A percentile compares a stretch with the other conserved stretches of the same genome.
These are phyloP conservation scores for Parauchenoglanis punctatus DNA, from an alignment of 2,797 vertebrate species.

Conservation along the genomic window DNA sequence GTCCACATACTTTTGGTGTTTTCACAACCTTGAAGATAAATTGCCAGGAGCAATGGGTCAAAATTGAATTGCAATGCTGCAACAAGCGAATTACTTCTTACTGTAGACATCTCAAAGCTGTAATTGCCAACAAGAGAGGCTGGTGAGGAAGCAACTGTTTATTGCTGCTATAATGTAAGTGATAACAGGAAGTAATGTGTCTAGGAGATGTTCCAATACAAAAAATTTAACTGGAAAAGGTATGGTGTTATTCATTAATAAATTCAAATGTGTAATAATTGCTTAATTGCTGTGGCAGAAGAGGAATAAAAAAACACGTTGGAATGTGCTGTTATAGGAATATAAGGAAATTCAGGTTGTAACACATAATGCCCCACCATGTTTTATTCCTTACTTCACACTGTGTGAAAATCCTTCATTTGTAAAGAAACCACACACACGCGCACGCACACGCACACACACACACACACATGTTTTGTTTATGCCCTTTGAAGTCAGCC, in stretches of 20 bases:
- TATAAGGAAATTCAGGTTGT: neutral
- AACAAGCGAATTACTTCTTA: neutral
- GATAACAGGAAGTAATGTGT: neutral
- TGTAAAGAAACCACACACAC: neutral
- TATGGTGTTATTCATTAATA: neutral
- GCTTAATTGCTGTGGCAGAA: neutral
- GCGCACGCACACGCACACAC: neutral
- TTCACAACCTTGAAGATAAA: neutral
- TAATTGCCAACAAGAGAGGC: neutral
- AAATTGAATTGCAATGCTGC: neutral
- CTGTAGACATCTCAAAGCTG: neutral
- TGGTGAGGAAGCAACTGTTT: neutral
- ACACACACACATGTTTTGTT: neutral
- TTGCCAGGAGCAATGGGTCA: neutral
- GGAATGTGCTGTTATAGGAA: neutral
- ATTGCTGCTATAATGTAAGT: neutral
- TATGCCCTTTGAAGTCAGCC: slow-evolving; percentile 50
- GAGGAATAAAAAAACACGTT: neutral
- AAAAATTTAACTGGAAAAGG: neutral
- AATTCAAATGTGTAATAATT: neutral
- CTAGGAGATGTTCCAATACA: neutral
- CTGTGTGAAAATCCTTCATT: slow-evolving; percentile 7
- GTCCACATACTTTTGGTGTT: neutral
- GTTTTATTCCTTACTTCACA: slow-evolving; percentile 1
- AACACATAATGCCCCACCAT: neutral